Percentiles rank a stretch among this genome's conserved stretches.
Evolutionary conservation across 2,888 invertebrate species (phyloP).

Genomic region (Vannuccia rotundouncinata): DNA sequence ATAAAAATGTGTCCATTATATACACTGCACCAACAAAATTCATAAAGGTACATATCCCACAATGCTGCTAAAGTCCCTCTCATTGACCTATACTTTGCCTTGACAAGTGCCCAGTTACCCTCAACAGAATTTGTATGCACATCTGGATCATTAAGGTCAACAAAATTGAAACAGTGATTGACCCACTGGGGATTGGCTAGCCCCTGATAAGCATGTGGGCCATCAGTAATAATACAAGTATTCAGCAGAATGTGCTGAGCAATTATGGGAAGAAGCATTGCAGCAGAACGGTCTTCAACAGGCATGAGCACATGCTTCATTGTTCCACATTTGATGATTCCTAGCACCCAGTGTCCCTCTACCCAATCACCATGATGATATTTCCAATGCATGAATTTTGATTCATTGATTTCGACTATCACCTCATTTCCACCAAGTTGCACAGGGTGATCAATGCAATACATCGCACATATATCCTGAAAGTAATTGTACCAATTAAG

Average conservation of each 20-base stretch:
- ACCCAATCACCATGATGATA: neutral
- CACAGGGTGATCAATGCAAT: conserved; percentile 7
- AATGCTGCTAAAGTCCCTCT: neutral
- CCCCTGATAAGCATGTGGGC: neutral
- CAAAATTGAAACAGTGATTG: neutral
- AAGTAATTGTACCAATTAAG: too few relatives aligned
- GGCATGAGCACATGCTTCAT: neutral
- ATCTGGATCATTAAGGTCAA: neutral
- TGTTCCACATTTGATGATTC: conserved; percentile 9
- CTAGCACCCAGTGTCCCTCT: neutral
- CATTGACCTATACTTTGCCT: neutral
- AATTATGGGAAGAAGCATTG: neutral
- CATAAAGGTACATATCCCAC: neutral
- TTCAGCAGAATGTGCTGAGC: neutral
- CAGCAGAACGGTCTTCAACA: neutral
- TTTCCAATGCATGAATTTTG: conserved; percentile 17
- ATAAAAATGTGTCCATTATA: neutral
- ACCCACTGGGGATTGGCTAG: neutral
- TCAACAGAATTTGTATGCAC: neutral
- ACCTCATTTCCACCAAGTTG: neutral
- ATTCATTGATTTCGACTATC: neutral
- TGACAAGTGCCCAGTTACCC: neutral
- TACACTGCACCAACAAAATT: conserved; percentile 1
- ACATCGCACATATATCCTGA: neutral
- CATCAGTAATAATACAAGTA: conserved; percentile 12